A percentile compares a stretch with the other conserved stretches of the same genome.
Conservation (phyloP, 1,140 invertebrate species). For the Hylyphantes graminicola region DNA sequence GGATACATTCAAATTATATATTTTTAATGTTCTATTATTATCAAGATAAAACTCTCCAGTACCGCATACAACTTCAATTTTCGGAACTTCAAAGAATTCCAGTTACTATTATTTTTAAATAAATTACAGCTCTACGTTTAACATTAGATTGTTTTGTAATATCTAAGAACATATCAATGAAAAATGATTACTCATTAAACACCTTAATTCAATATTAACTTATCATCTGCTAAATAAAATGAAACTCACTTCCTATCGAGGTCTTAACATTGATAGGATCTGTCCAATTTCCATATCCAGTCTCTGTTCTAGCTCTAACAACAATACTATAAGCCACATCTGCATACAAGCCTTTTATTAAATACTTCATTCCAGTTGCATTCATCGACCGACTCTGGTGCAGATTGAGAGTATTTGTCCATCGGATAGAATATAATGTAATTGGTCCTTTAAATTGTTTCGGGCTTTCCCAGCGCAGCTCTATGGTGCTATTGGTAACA, state of each 20-base stretch:
- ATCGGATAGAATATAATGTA: not conserved
- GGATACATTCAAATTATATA: too few species aligned
- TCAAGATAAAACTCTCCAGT: too few species aligned
- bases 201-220: too few species aligned
- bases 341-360: constrained; percentile 4
- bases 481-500: constrained; percentile 2
- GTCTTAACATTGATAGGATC: not conserved
- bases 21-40: too few species aligned
- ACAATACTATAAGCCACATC: constrained; percentile 5
- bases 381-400: not conserved
- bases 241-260: constrained; percentile 16
- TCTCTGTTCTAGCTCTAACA: not conserved
- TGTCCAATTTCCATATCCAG: not conserved
- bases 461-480: constrained; percentile 11
- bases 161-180: too few species aligned
- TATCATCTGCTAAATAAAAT: too few species aligned
- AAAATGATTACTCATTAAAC: too few species aligned
- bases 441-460: constrained; percentile 26
- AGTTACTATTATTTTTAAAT: too few species aligned
- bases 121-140: too few species aligned
- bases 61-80: too few species aligned
- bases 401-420: not conserved
- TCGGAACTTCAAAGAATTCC: too few species aligned
- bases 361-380: not conserved
- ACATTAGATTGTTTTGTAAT: too few species aligned